Evolutionary conservation across 1,140 invertebrate species (phyloP), one percentile per base, ranked within the genome.

Genomic region (Glossosoma conforme): DNA sequence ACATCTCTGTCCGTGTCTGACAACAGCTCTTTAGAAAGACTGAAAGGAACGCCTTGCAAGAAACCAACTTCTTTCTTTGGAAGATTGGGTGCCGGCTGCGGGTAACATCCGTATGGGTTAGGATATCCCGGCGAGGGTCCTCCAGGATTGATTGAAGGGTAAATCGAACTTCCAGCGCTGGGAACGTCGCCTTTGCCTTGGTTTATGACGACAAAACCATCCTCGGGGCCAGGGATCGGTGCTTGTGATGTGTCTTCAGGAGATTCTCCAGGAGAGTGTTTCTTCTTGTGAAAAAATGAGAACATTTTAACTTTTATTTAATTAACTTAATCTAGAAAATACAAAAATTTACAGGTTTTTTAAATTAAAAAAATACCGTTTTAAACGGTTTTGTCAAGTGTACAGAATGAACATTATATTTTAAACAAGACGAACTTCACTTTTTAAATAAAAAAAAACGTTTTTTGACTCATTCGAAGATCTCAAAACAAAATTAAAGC

Each of bases 31-130:
- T 56, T 59, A 2, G 38, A 52, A 9, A 59, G 35, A 14, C 37
- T 49, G 19, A 59, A 59, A 13, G 57, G 57, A 0, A 59, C 57
- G 11, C 53, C 57, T 28, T 59, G 57, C 4, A 59, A 30, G 22
- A 55, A 56, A n/a, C 28, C 42, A 3, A 48, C 37, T 48, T 55
- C 52, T 37, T 52, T 55, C 43, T 45, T 52, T 11, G 35, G 50
- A 13, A 49, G 25, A 3, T 41, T 32, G 8, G 56, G 46, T 1
- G 38, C 21, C 9, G 25, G 42, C 9, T 2, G 18, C 24, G 1
- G 24, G 40, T 5, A 28, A 20, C 10, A 21, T 28, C 41, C 41
- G 14, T 42, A 50, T 18, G 46, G 11, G 11, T 21, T n/a, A 19
- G 48, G 41, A 13, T 51, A 44, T 3, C 43, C 42, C 30, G 44